Base-by-base conservation (phyloP, 2,113 vertebrate species). In the Triplophysa dalaica region DNA sequence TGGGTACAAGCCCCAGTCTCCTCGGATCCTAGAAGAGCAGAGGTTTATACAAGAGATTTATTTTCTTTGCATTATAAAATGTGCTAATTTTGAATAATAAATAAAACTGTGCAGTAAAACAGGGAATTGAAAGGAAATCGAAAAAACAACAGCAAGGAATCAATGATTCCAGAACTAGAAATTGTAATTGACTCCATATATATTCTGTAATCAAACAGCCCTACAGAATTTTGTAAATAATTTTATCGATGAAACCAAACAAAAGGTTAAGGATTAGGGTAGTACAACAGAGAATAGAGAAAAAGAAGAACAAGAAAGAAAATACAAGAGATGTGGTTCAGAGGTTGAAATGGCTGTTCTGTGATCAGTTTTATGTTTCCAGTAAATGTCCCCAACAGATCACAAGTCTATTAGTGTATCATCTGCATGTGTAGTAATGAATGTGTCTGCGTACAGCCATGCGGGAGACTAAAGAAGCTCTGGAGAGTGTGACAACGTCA, bases 391-490 rank as follows among this genome's bases (percentile, higher is more conserved):
- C 26, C 50, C 29, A 10, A 24, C 10, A 7, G 13, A 9, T 38
- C 33, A 38, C 33, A 2, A 33, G 29, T 58, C 26, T 7, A 38
- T 58, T 5, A 6, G 41, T 62, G 38, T 76, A 9, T 48, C 5
- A 19, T 21, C 56, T 50, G 8, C 21, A n/a, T 33, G 8, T 70
- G 6, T 14, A 13, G 41, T 79, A 24, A 58, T 56, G 5, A 48
- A 13, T 74, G 38, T 79, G 52, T 79, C 16, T 60, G 19, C 75
- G n/a, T 68, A 1, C 80, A 99, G 98, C 92, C 16, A 97, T 99
- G 91, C 91, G 89, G 82, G 94, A 95, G 85, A 95, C 94, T 0
- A 95, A 93, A 82, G 93, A 94, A 85, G 91, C 94, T 0, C 85
- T 99, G 64, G 92, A 95, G 89, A 93, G 88, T 0, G 84, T 95